phyloP scores from a whole-genome alignment of 2,113 vertebrate genomes.

The Alaudala cheleensis region DNA sequence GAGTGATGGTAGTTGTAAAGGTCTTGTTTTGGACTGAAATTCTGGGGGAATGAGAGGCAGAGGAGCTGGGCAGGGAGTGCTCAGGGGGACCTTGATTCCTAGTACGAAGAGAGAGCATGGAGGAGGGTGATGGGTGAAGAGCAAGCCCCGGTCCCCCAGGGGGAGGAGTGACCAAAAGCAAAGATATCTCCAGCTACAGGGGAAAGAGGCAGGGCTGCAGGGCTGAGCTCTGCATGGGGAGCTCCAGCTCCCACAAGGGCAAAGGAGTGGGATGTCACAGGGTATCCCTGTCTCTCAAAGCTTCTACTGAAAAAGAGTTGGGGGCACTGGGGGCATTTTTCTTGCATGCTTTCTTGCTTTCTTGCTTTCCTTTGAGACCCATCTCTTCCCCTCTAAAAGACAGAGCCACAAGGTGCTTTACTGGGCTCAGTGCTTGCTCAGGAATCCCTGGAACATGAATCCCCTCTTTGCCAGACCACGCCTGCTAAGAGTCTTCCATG shows the following conservation, averaged over 20 bases:
- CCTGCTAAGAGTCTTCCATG: not conserved
- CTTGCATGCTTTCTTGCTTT: not conserved
- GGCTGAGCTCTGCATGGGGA: not conserved
- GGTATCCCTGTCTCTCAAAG: accelerated
- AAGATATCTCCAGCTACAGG: not conserved
- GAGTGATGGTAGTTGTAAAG: not conserved
- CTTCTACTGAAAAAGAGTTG: not conserved
- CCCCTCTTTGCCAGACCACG: not conserved
- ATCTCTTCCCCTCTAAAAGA: not conserved
- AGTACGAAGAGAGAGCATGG: not conserved
- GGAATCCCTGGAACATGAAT: not conserved
- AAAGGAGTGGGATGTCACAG: accelerated
- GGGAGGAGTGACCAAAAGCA: not conserved
- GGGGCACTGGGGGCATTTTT: too few relatives aligned
- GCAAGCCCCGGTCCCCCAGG: not conserved
- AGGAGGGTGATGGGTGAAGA: not conserved
- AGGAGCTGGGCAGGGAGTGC: not conserved
- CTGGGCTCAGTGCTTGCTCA: not conserved
- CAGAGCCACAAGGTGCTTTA: not conserved
- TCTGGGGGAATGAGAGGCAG: not conserved
- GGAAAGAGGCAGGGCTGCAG: not conserved
- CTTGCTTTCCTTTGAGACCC: not conserved
- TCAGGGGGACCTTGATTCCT: not conserved
- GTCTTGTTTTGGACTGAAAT: not conserved
- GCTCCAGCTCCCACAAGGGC: not conserved